Conservation (phyloP, 2,888 invertebrate species). For the Sialis lutaria region DNA sequence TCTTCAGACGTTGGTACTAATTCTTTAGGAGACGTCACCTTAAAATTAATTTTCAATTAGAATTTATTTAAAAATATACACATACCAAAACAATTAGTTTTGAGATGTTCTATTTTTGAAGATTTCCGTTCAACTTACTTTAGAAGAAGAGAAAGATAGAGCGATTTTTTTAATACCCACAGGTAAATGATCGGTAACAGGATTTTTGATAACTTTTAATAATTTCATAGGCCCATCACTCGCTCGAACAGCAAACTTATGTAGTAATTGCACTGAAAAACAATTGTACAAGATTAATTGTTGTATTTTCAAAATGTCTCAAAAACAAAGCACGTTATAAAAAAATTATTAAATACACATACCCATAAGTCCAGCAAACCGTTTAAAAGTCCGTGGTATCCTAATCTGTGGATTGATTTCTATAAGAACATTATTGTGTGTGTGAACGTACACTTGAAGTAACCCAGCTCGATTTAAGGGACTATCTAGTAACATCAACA, state of each 20-base stretch:
- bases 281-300: too few species aligned
- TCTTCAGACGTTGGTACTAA: conserved; percentile 61
- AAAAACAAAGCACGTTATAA: neutral
- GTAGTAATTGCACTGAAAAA: conserved; percentile 80
- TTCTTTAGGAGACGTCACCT: conserved; percentile 44
- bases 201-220: conserved; percentile 93
- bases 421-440: conserved; percentile 81
- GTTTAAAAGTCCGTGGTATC: conserved; percentile 90
- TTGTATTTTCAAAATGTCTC: too few species aligned
- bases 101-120: neutral
- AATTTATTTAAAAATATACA: neutral
- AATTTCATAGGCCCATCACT: conserved; percentile 77
- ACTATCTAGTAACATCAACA: conserved; percentile 94
- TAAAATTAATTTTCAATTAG: neutral
- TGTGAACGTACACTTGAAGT: conserved; percentile 87
- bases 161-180: conserved; percentile 80
- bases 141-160: conserved; percentile 76
- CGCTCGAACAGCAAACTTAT: conserved; percentile 85
- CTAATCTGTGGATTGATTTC: conserved; percentile 94
- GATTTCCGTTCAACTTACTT: conserved; percentile 20
- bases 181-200: conserved; percentile 84
- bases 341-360: neutral
- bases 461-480: conserved; percentile 91
- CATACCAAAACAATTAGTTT: neutral
- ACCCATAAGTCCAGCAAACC: conserved; percentile 96